Conservation (phyloP, 2,888 invertebrate species). For the Entomobrya multifasciata region DNA sequence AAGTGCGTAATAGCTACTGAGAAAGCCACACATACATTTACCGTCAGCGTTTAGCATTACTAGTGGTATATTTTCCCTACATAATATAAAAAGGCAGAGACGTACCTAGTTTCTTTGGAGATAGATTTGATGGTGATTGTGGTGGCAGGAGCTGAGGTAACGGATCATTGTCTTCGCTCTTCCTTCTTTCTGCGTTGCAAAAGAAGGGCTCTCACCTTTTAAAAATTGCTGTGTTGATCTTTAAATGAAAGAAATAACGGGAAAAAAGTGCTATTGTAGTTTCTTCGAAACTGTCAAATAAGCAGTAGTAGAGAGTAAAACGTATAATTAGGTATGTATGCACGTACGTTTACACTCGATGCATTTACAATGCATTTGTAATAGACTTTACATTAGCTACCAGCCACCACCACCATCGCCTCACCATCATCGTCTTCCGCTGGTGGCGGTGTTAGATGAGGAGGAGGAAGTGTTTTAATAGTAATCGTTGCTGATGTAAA, state of each 20-base stretch:
- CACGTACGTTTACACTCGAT: neutral
- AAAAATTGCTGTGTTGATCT: constrained; percentile 40
- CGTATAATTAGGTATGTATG: neutral
- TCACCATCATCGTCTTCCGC: neutral
- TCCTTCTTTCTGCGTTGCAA: constrained; percentile 30
- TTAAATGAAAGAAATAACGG: constrained; percentile 56
- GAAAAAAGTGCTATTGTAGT: constrained; percentile 41
- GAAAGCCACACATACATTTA: constrained; percentile 11
- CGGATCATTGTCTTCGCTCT: constrained; percentile 34
- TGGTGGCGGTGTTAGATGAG: neutral
- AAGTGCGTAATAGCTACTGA: constrained; percentile 33
- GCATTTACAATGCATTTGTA: constrained; percentile 54
- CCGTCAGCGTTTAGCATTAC: constrained; percentile 7
- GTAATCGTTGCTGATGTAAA: constrained; percentile 12
- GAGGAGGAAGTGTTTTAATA: constrained; percentile 22
- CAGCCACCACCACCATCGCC: neutral
- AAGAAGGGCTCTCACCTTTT: neutral
- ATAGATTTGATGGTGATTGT: constrained; percentile 42
- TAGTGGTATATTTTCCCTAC: constrained; percentile 20
- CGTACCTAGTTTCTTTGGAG: constrained; percentile 34
- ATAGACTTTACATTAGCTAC: neutral
- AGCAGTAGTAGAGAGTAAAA: too few species aligned
- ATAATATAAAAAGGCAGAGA: neutral
- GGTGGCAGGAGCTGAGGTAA: neutral
- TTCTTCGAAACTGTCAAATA: constrained; percentile 20